Evolutionary conservation across 2,113 vertebrate genomes (phyloP).

Genomic region (Crotalus viridis): DNA sequence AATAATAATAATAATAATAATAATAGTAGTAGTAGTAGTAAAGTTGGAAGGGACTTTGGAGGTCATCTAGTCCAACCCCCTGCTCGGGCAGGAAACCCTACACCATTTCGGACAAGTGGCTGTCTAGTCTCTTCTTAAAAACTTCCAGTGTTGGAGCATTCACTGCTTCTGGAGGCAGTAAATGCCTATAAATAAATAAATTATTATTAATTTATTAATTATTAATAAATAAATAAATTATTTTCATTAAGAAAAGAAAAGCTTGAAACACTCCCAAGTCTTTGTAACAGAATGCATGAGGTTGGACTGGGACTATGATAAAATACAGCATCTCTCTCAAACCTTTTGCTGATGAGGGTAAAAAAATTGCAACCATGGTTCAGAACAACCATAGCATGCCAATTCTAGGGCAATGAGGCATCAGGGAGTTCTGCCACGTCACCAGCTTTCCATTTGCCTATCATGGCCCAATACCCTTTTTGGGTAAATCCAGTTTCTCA

Average conservation of each 20-base stretch:
- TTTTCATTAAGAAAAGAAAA: not conserved
- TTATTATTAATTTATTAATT: no score
- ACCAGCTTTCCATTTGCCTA: not conserved
- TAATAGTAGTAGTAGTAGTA: no score
- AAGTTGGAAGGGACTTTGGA: no score
- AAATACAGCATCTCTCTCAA: not conserved
- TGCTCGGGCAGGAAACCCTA: no score
- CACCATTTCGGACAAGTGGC: no score
- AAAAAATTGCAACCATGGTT: not conserved
- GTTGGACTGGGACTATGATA: not conserved
- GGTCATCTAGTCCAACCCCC: no score
- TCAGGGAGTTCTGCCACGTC: not conserved
- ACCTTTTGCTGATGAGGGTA: not conserved
- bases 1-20: no score
- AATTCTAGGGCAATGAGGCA: not conserved
- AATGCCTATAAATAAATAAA: no score
- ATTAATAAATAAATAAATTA: no score
- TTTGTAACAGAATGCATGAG: not conserved
- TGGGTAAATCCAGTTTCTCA: not conserved
- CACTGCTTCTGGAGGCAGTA: no score
- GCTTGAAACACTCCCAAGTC: not conserved
- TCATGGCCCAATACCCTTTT: not conserved
- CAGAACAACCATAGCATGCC: not conserved
- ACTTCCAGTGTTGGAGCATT: no score
- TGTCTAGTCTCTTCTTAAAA: no score